Percentiles rank a stretch among this genome's conserved stretches.
Evolutionary conservation across 2,113 vertebrate genomes (phyloP).

Genomic region (Eretmochelys imbricata): DNA sequence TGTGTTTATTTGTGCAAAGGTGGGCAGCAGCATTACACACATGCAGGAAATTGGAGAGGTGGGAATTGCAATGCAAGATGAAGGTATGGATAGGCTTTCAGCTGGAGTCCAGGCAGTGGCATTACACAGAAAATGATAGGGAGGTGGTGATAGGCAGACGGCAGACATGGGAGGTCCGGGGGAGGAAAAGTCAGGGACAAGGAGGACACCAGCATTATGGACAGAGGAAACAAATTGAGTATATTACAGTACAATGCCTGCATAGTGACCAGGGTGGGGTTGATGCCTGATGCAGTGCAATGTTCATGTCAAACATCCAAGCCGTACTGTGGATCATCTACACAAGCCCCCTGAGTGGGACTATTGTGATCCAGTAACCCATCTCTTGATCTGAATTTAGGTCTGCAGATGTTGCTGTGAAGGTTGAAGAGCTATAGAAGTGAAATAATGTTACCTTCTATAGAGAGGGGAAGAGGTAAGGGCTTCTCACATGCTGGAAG

Average conservation of each 20-base stretch:
- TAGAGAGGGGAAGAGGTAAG: neutral
- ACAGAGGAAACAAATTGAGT: neutral
- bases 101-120: neutral
- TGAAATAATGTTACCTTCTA: neutral
- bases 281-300: neutral
- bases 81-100: no score
- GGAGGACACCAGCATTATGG: neutral
- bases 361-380: neutral
- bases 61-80: neutral
- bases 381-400: accelerated
- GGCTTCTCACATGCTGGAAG: neutral
- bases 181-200: neutral
- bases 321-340: accelerated
- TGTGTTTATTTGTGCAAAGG: no score
- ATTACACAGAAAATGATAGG: neutral
- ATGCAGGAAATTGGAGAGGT: neutral
- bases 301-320: neutral
- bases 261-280: no score
- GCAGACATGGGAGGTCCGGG: neutral
- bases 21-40: neutral
- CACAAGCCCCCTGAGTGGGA: no score
- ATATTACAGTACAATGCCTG: no score
- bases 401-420: accelerated
- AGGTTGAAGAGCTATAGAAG: accelerated
- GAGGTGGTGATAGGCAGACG: neutral